Percentiles rank a stretch among this genome's conserved stretches.
phyloP scores from a whole-genome alignment of 1,140 invertebrate species.

The Drosophila jambulina region DNA sequence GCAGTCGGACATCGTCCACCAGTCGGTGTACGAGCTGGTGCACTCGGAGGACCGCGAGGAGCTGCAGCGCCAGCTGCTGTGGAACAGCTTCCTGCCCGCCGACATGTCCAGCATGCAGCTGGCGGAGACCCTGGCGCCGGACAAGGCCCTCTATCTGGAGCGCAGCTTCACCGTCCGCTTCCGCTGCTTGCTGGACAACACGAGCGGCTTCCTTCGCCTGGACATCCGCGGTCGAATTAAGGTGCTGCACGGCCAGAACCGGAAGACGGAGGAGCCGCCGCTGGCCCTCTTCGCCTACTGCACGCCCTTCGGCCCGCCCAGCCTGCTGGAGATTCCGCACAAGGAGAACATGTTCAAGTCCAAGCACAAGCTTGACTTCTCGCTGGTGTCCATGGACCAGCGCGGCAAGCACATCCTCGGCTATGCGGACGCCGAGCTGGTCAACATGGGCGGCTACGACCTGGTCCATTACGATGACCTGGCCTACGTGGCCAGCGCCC shows the following conservation, averaged over 20 bases:
- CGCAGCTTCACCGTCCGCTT: slow-evolving; percentile 99
- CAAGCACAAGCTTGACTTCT: slow-evolving; percentile 98
- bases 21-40: slow-evolving; percentile 99
- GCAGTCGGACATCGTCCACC: slow-evolving; percentile 99
- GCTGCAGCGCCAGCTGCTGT: slow-evolving; percentile 97
- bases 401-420: slow-evolving; percentile 97
- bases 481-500: slow-evolving; percentile 98
- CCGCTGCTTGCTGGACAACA: slow-evolving; percentile 99
- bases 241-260: slow-evolving; percentile 97
- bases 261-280: slow-evolving; percentile 96
- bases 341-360: slow-evolving; percentile 99
- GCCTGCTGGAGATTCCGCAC: slow-evolving; percentile 94
- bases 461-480: slow-evolving; percentile 98
- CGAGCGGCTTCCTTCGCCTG: slow-evolving; percentile 98
- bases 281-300: slow-evolving; percentile 98
- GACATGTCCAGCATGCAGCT: slow-evolving; percentile 92
- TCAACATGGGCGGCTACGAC: slow-evolving; percentile 97
- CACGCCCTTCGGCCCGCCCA: slow-evolving; percentile 98
- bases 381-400: slow-evolving; percentile 98
- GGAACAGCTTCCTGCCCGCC: slow-evolving; percentile 96
- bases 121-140: slow-evolving; percentile 93
- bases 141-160: slow-evolving; percentile 94
- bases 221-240: slow-evolving; percentile 98
- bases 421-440: slow-evolving; percentile 96
- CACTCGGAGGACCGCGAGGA: slow-evolving; percentile 99